These are phyloP conservation scores for Henricia sp. DNA, from an alignment of 53 echinoderm and acorn worm genomes.

Conservation along the genomic window DNA sequence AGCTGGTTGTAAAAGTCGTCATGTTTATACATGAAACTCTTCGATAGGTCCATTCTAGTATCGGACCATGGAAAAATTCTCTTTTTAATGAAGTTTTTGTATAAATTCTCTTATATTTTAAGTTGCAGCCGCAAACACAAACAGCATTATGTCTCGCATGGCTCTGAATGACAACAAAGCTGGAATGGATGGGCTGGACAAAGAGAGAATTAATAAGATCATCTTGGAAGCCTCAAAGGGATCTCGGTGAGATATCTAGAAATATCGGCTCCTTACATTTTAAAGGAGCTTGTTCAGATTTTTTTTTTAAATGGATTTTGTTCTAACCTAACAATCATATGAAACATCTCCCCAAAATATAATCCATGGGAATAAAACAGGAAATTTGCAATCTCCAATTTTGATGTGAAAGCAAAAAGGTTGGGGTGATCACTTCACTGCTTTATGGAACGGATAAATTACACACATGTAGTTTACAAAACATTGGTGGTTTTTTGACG, in stretches of 20 bases:
- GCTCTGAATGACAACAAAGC: conserved; percentile 95
- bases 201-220: conserved; percentile 94
- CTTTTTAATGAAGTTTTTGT: background rate
- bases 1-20: conserved; percentile 54
- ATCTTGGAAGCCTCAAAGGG: conserved; percentile 93
- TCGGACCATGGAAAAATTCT: background rate
- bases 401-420: no score
- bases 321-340: no score
- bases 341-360: no score
- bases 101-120: background rate
- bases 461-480: no score
- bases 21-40: conserved; percentile 55
- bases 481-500: no score
- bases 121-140: background rate
- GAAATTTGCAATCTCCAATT: no score
- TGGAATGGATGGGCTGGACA: conserved; percentile 98
- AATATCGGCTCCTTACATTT: no score
- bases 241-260: conserved; percentile 75
- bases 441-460: no score
- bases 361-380: no score
- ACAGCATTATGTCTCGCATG: conserved; percentile 70
- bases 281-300: no score
- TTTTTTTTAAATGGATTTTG: no score
- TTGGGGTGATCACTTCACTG: no score
- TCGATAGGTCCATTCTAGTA: conserved; percentile 31